Base-by-base conservation (phyloP, 2,888 invertebrate species). In the Caenorhabditis sp. region DNA sequence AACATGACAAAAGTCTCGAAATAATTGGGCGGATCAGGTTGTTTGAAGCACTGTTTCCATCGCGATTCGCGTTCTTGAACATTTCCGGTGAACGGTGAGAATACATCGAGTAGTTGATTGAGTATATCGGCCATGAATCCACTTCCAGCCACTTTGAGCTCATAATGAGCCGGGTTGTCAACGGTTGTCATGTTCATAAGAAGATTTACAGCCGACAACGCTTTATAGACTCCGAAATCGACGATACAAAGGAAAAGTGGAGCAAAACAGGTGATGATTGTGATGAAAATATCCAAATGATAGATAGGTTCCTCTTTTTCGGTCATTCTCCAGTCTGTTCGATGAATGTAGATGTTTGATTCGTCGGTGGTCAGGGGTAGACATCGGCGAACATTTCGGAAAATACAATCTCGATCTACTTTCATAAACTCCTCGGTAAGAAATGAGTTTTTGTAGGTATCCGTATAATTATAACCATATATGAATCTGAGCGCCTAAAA, bases 11-110 rank as follows among this genome's bases (percentile, higher is more conserved):
- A 51, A 62, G 69, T 76, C 26, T 77, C 76, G 10, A 58, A 58
- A 54, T 77, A 79, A 55, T 83, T 78, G 8, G 85, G 85, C 1
- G 83, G 82, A 64, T 61, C 76, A 6, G 85, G 84, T 37, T 81
- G 77, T 19, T 55, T 49, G 66, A 85, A 84, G 36, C 85, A 85
- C 1, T 64, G 65, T 31, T 79, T 66, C 85, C 84, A 85, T 10
- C 77, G 36, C 17, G 62, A 66, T 37, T 81, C 82, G 36, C 81
- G 60, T 12, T 76, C 69, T 36, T 60, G 58, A 23, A 76, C 63
- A 12, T 62, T 76, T 24, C 69, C 55, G 1, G 71, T 79, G 27
- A 85, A 65, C 10, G 85, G 85, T 23, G 81, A 81, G 54, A 85
- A 82, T 6, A 78, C 70, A 23, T 81, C 73, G 23, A 83, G 50